phyloP scores from a whole-genome alignment of 2,113 vertebrate genomes.

The Xiphias gladius region DNA sequence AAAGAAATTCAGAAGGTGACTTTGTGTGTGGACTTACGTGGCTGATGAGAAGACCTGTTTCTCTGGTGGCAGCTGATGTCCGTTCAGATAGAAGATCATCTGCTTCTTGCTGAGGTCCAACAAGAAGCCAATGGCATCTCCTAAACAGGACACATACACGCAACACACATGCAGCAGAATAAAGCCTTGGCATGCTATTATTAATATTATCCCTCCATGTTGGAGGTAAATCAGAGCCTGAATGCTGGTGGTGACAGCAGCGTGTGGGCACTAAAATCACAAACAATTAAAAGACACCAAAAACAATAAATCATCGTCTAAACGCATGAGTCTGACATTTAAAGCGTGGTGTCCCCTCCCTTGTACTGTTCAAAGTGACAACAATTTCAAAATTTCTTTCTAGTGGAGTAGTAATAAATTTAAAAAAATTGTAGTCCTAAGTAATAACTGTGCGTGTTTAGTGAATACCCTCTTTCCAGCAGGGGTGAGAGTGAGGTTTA shows the following conservation, averaged over 20 bases:
- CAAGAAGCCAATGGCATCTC: conserved; percentile 97
- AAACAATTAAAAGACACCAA: conserved; percentile 14
- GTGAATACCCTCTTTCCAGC: conserved; percentile 96
- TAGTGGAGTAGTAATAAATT: not conserved
- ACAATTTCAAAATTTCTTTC: not conserved
- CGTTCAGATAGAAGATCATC: conserved; percentile 99
- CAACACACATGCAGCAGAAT: conserved; percentile 3
- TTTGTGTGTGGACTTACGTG: conserved; percentile 86
- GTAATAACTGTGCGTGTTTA: not conserved
- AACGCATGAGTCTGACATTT: conserved; percentile 15
- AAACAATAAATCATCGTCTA: not conserved
- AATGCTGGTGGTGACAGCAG: conserved; percentile 6
- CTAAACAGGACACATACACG: conserved; percentile 72
- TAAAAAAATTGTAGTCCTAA: not conserved
- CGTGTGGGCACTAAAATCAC: conserved; percentile 13
- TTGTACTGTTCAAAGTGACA: not conserved
- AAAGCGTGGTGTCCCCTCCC: not conserved
- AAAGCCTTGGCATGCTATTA: not conserved
- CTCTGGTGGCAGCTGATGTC: conserved; percentile 96
- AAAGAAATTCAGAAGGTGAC: not conserved
- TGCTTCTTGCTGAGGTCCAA: conserved; percentile 98
- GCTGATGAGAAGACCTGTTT: conserved; percentile 99
- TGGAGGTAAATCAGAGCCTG: conserved; percentile 1
- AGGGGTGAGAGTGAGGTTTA: conserved; percentile 96
- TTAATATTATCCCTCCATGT: conserved; percentile 11